Base-by-base conservation (phyloP, 2,888 invertebrate genomes). In the Cinara cedri region DNA sequence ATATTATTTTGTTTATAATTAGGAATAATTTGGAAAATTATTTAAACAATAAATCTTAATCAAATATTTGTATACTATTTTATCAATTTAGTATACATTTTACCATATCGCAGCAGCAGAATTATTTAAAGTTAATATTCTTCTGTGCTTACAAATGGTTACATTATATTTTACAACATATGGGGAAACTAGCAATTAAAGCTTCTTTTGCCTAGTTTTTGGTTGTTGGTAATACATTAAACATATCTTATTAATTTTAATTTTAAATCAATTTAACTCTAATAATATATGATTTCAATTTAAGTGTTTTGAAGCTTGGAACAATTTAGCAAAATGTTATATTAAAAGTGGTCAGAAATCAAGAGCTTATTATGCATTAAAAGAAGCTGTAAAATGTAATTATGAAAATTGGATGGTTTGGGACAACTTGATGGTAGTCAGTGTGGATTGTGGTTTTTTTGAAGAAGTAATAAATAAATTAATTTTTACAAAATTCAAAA, bases 261-360 rank as follows among this genome's bases (percentile, higher is more conserved):
- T 66, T 24, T 44, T 19, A n/a, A n/a, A n/a, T n/a, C n/a, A n/a
- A n/a, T 42, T 21, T 55, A n/a, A 21, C 66, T 6, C 11, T 42
- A 26, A 42, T 49, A n/a, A 21, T 54, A 16, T 75, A 66, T 66
- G 6, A 65, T 60, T 72, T 54, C 11, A 46, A 42, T 62, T 80
- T 70, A 87, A 92, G 86, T 93, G 93, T 76, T 98, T 95, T 86
- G 97, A 98, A 87, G 96, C 96, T 0, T 99, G 98, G 99, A 98
- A 97, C 86, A 99, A 99, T 86, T 87, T 99, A 81, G 96, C 97
- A 16, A 96, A 97, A 85, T 95, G 95, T 3, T 95, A 97, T 83
- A 91, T 97, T 11, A 92, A 94, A 84, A 88, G 93, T 75, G 93
- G 93, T 0, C 93, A 98, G 85, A 96, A 95, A 87, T 88, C 89